These are phyloP conservation scores for Dendrophyllia cribrosa DNA, from an alignment of 64 coral and sea anemone species.

Conservation along the genomic window DNA sequence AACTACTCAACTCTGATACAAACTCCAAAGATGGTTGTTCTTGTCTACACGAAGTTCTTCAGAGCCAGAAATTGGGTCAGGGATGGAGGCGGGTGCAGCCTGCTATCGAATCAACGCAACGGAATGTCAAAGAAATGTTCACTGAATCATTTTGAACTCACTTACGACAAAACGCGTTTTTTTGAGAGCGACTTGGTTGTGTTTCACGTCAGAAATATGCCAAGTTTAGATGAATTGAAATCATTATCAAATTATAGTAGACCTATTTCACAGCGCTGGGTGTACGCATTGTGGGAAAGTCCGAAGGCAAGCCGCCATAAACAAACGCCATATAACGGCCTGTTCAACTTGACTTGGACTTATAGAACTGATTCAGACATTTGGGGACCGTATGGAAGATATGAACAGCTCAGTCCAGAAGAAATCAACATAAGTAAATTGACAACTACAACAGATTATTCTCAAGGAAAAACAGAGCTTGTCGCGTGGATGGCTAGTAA, in stretches of 20 bases:
- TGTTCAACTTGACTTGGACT: slow-evolving; percentile 24
- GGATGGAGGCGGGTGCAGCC: not conserved
- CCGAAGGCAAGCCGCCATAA: not conserved
- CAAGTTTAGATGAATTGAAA: not conserved
- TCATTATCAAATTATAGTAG: not conserved
- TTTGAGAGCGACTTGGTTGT: slow-evolving; percentile 10
- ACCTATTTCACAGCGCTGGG: slow-evolving; percentile 4
- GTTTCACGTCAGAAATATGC: slow-evolving; percentile 16
- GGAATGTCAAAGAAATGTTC: not conserved
- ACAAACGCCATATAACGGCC: not conserved
- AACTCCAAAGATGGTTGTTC: not conserved
- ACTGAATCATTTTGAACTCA: not conserved
- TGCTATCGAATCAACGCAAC: not conserved
- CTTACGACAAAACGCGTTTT: slow-evolving; percentile 17
- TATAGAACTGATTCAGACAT: slow-evolving; percentile 32
- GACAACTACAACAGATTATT: not conserved
- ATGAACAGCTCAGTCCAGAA: not conserved
- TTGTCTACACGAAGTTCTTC: not conserved
- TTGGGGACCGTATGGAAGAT: not conserved
- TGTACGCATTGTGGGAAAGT: slow-evolving; percentile 7
- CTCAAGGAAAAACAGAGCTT: slow-evolving; percentile 12
- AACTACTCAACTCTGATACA: not conserved
- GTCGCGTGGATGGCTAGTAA: slow-evolving; percentile 24
- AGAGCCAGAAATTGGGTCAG: not conserved
- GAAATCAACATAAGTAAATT: not conserved